Base-by-base conservation (phyloP, 2,797 vertebrate species). In the Danio jaintianensis region DNA sequence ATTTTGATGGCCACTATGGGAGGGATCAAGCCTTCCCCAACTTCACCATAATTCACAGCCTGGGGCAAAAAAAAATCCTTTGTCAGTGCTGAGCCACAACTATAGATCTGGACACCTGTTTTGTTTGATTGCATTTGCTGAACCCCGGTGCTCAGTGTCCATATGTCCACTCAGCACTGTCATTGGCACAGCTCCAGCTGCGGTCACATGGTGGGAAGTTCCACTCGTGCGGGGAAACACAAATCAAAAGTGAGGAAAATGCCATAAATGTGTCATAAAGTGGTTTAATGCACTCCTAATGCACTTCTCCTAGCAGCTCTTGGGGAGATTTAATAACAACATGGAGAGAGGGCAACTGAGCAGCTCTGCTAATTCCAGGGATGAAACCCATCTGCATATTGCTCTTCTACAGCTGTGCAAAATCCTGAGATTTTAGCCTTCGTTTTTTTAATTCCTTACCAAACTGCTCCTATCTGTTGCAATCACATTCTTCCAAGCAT, bases 321-420 rank as follows among this genome's bases (percentile, higher is more conserved):
- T 88, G 83, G 79, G 71, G 69, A 88, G 90, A 91, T 93, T 92
- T 93, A 93, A 93, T 92, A 91, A 85, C 83, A 88, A 90, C 89
- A 91, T 86, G 89, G 84, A 87, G 85, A 89, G 88, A 86, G 92
- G 91, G 92, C 89, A 83, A 85, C 63, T 81, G 73, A 92, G 92
- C 91, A 91, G 90, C 90, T 91, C 92, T 93, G 93, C 82, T 90
- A 92, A 93, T 94, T 93, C 83, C 88, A 85, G 81, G 85, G 89
- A 92, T 94, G 89, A 91, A 91, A 87, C 90, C 88, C 88, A 86
- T 91, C 88, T 93, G 87, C 88, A 90, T 92, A 93, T 91, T 92
- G 91, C 89, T 86, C 85, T 88, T 89, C 87, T 43, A 73, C 81
- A 45, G 80, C 69, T 62, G 69, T 83, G 58, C 76, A 52, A 85